Percentiles rank a stretch among this genome's conserved stretches.
Evolutionary conservation across 64 coral and sea anemone genomes (phyloP).

Genomic region (Cladopsammia gracilis): DNA sequence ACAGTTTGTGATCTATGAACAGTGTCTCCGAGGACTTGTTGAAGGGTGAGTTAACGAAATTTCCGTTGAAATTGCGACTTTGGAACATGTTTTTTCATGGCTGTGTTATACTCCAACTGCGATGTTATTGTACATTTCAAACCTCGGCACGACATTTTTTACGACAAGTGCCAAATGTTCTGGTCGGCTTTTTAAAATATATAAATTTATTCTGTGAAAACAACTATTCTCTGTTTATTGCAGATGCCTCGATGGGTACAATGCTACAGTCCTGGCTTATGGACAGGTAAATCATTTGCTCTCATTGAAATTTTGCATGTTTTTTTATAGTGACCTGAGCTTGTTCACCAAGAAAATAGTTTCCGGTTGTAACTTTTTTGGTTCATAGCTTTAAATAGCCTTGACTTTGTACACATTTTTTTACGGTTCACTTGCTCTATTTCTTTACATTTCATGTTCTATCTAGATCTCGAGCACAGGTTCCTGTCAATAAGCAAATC

Average conservation of each 20-base stretch:
- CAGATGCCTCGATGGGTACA: slow-evolving; percentile 99
- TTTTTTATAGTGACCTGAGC: background rate
- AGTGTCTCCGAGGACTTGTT: slow-evolving; percentile 84
- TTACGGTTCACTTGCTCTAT: background rate
- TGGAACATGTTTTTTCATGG: background rate
- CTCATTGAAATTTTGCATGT: background rate
- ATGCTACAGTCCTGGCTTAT: slow-evolving; percentile 97
- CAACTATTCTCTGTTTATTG: slow-evolving; percentile 28
- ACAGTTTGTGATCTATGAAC: slow-evolving; percentile 89
- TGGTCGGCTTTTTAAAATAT: background rate
- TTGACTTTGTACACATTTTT: background rate
- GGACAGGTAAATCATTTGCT: slow-evolving; percentile 87
- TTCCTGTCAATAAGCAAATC: background rate
- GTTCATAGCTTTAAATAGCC: background rate
- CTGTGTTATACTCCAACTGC: background rate
- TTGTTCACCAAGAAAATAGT: background rate
- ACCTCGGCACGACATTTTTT: background rate
- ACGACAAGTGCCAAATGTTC: slow-evolving; percentile 3
- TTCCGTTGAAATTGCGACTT: slow-evolving; percentile 11
- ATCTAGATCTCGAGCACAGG: background rate
- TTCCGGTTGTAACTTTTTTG: slow-evolving; percentile 7
- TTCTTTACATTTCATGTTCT: background rate
- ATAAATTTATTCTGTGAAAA: background rate
- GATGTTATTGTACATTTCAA: background rate
- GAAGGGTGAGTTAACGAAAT: slow-evolving; percentile 84